Evolutionary conservation across 2,888 invertebrate species (phyloP), one percentile per base, ranked within the genome.

Genomic region (Himalopsyche tibetana): DNA sequence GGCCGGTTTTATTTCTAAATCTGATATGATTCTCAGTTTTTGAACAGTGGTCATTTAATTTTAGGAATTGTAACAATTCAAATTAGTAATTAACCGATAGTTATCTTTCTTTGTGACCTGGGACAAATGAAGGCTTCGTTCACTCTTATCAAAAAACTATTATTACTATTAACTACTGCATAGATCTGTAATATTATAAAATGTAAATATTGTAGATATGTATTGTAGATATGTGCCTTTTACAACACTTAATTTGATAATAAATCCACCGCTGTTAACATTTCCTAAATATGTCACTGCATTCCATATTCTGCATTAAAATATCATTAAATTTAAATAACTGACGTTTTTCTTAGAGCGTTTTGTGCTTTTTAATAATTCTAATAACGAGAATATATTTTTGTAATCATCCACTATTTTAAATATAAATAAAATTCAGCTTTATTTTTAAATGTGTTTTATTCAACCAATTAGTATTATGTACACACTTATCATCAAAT

Each of bases 361-460:
- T 9, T 9, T 63, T 19, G 51, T 51, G n/a, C 63, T 63, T 1
- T 63, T 63, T 63, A 63, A 63, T 63, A 19, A 19, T 63, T 19
- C 19, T 63, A 63, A 63, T 63, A 19, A 19, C 19, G n/a, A 63
- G 11, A 63, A 63, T 28, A 63, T 63, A 63, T 63, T 63, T 63
- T 63, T 63, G 19, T 63, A 63, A 63, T 28, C 63, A 63, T 63
- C 6, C 19, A 63, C 19, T 11, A 28, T 63, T 63, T 63, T n/a
- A 4, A 63, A 63, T 63, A 63, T 63, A 19, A 19, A 63, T 63
- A 63, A 63, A 63, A 63, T 63, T 63, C 63, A 19, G 63, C 63
- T 63, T 63, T 63, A 63, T 28, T 19, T 63, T 63, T 12, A 19
- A 19, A 63, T 19, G 5, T 63, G n/a, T 63, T 63, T 51, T 51